A percentile compares a stretch with the other conserved stretches of the same genome.
These are phyloP conservation scores for Himalopsyche phryganea DNA, from an alignment of 1,140 invertebrate species.

Conservation along the genomic window DNA sequence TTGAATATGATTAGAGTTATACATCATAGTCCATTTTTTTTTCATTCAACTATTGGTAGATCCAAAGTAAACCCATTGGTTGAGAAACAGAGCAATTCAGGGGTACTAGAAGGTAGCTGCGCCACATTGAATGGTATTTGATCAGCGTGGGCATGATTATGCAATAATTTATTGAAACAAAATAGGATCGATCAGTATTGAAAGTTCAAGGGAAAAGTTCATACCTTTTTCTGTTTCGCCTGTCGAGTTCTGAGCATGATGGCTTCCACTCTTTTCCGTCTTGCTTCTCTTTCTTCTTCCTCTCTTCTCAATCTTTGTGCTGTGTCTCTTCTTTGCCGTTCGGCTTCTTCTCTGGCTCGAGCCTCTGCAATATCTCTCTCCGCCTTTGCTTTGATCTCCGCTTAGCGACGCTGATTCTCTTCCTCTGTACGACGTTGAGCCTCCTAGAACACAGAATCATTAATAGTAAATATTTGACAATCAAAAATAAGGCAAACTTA, in stretches of 20 bases:
- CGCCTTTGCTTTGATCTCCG: slow-evolving; percentile 65
- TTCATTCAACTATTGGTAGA: too few relatives aligned
- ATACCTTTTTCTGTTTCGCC: slow-evolving; percentile 36
- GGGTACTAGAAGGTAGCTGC: too few relatives aligned
- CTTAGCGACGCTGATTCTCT: slow-evolving; percentile 52
- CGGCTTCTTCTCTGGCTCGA: slow-evolving; percentile 73
- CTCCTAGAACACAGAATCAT: slow-evolving; percentile 52
- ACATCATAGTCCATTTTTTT: too few relatives aligned
- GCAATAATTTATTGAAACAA: too few relatives aligned
- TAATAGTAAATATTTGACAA: slow-evolving; percentile 14
- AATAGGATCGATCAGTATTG: too few relatives aligned
- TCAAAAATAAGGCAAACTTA: too few relatives aligned
- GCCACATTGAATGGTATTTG: too few relatives aligned
- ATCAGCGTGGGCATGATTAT: too few relatives aligned
- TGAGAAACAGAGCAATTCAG: too few relatives aligned
- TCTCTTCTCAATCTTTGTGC: slow-evolving; percentile 72
- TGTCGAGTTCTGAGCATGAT: slow-evolving; percentile 79
- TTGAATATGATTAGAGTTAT: too few relatives aligned
- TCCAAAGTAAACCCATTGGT: too few relatives aligned
- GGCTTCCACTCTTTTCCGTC: slow-evolving; percentile 76
- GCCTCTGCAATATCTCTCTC: slow-evolving; percentile 75
- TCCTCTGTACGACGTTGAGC: slow-evolving; percentile 64
- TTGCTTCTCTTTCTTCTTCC: slow-evolving; percentile 73
- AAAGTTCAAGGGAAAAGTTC: too few relatives aligned
- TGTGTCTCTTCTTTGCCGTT: slow-evolving; percentile 70